Evolutionary conservation across 2,797 vertebrate genomes (phyloP).

Genomic region (Crenuchus spilurus): DNA sequence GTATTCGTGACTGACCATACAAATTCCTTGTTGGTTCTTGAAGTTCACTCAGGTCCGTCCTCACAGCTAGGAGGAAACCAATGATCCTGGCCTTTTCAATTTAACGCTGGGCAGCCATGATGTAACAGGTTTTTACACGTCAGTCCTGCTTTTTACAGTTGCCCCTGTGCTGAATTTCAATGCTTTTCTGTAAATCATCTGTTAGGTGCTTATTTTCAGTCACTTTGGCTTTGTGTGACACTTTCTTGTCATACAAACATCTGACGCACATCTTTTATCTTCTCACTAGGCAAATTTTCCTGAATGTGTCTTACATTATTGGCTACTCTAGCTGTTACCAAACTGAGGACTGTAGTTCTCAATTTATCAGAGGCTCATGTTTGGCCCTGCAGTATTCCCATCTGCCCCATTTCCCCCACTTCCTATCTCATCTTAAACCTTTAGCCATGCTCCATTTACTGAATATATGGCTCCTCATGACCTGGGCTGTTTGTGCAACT

Average conservation of each 20-base stretch:
- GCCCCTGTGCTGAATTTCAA: not conserved
- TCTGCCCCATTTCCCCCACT: conserved; percentile 5
- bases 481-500: not conserved
- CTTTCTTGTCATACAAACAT: not conserved
- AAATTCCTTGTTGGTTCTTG: not conserved
- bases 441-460: conserved; percentile 15
- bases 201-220: not conserved
- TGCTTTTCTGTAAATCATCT: not conserved
- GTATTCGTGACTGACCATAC: not conserved
- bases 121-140: not conserved
- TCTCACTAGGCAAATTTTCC: not conserved
- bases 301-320: not conserved
- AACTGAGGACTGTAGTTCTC: not conserved
- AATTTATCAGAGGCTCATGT: not conserved
- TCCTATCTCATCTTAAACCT: not conserved
- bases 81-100: conserved; percentile 3
- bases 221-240: not conserved
- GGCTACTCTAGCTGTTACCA: not conserved
- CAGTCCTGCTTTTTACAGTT: not conserved
- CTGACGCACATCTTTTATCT: not conserved
- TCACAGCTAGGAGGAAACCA: not conserved
- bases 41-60: not conserved
- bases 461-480: not conserved
- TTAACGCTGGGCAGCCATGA: not conserved
- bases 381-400: not conserved